Evolutionary conservation across 2,797 vertebrate genomes (phyloP).

Genomic region (Mus spretus): DNA sequence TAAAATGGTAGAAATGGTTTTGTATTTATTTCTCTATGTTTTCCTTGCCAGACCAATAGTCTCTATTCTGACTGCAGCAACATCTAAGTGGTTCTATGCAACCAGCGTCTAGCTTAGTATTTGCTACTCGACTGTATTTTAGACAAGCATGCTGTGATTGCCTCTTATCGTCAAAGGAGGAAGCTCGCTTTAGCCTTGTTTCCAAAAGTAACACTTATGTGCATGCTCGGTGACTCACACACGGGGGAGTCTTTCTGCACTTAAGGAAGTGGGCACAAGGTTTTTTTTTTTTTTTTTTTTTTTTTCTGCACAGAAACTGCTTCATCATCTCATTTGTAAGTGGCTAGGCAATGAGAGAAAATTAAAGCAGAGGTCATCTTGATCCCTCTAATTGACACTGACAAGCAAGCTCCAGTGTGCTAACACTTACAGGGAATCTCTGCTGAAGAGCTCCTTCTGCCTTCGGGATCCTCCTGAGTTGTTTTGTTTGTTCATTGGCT

Average conservation of each 20-base stretch:
- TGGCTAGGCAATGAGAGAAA: constrained; percentile 17
- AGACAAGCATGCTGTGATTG: neutral
- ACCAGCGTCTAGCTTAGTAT: neutral
- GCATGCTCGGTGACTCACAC: neutral
- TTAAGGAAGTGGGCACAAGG: constrained; percentile 75
- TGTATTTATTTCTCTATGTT: neutral
- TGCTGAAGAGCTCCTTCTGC: constrained; percentile 64
- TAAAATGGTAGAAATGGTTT: neutral
- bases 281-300: constrained; percentile 42
- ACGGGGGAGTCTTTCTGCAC: neutral
- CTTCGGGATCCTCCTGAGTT: neutral
- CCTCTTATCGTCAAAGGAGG: neutral
- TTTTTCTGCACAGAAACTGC: constrained; percentile 70
- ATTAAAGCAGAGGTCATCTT: constrained; percentile 72
- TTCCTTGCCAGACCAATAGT: neutral
- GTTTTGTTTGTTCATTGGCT: constrained; percentile 75
- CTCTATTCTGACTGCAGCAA: neutral
- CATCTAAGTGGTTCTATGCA: neutral
- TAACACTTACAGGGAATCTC: constrained; percentile 43
- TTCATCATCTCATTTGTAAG: constrained; percentile 76
- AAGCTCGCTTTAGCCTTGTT: constrained; percentile 43
- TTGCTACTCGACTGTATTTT: neutral
- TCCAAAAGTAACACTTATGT: constrained; percentile 48
- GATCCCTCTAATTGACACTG: constrained; percentile 77
- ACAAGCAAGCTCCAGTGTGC: constrained; percentile 70